phyloP scores from a whole-genome alignment of 2,888 invertebrate genomes.

The Leucoma salicis region DNA sequence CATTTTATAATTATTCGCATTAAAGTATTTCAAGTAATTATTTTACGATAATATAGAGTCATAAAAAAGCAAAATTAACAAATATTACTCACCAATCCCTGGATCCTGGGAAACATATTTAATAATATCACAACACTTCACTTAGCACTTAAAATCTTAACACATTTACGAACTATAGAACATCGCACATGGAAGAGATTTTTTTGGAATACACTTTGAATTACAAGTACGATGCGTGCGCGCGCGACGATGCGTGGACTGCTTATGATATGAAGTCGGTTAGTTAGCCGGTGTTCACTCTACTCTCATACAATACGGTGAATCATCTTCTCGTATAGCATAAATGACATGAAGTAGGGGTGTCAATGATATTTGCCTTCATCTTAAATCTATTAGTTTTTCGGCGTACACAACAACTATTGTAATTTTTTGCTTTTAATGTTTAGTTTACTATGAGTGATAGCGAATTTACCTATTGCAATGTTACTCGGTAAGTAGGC shows the following conservation, averaged over 20 bases:
- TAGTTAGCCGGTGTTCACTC: background rate
- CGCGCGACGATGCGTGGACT: conserved; percentile 49
- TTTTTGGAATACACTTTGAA: background rate
- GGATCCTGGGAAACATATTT: conserved; percentile 74
- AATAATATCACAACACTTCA: conserved; percentile 38
- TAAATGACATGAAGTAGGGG: background rate
- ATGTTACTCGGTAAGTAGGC: too few relatives aligned
- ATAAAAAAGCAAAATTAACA: too few relatives aligned
- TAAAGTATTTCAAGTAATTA: too few relatives aligned
- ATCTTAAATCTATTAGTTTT: background rate
- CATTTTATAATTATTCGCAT: too few relatives aligned
- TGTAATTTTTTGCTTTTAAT: background rate
- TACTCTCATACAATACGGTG: background rate
- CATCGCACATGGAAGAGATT: conserved; percentile 36
- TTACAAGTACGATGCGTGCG: conserved; percentile 51
- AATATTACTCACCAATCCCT: conserved; percentile 73
- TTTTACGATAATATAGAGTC: too few relatives aligned
- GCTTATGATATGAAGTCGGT: conserved; percentile 38
- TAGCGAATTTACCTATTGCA: too few relatives aligned
- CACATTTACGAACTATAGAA: conserved; percentile 36
- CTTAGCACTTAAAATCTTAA: conserved; percentile 24
- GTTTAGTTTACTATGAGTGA: too few relatives aligned
- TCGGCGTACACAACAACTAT: background rate
- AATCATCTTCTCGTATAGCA: background rate
- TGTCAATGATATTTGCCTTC: background rate